Evolutionary conservation across 2,888 invertebrate genomes (phyloP), one percentile per base, ranked within the genome.

Genomic region (Thymelicus lineola): DNA sequence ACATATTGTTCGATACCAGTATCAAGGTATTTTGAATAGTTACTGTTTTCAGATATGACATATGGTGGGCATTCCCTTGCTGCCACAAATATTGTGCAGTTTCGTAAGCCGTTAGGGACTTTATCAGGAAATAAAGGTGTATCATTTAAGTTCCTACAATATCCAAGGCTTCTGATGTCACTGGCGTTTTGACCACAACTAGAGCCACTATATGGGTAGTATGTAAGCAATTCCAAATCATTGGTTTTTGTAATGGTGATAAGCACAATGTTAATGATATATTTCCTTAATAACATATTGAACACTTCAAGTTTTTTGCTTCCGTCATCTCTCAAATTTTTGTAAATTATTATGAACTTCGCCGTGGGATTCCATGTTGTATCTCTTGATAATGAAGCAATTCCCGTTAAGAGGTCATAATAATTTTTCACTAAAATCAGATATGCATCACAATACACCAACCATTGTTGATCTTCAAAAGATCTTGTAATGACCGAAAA

Each of bases 1-100:
- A 90, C 71, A 65, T 79, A 85, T 71, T 89, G 86, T 72, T 90
- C 90, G 59, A 86, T 69, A 12, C 86, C 88, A 36, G 76, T 75
- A 20, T 81, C 78, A 17, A 70, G 46, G 36, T 78, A 75, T 6
- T 79, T 75, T 42, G 73, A 78, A 53, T 78, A 79, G 46, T 79
- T 77, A 59, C 78, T 82, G 6, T 74, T 72, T 71, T 75, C 65
- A n/a, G 80, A 77, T 71, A 84, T 82, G 4, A 58, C 58, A 58
- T 57, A 50, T 57, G 69, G 69, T n/a, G 55, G 2, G 6, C 36
- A 36, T 28, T 69, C 69, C 35, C 38, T 63, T 28, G 50, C 63
- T 15, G 28, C 63, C n/a, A 69, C 69, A 28, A 17, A 12, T 5
- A 69, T 5, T 28, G 69, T 69, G 20, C 69, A 69, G 15, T 64